These are phyloP conservation scores for Cantharis flavilabris DNA, from an alignment of 2,888 invertebrate species.

Conservation along the genomic window DNA sequence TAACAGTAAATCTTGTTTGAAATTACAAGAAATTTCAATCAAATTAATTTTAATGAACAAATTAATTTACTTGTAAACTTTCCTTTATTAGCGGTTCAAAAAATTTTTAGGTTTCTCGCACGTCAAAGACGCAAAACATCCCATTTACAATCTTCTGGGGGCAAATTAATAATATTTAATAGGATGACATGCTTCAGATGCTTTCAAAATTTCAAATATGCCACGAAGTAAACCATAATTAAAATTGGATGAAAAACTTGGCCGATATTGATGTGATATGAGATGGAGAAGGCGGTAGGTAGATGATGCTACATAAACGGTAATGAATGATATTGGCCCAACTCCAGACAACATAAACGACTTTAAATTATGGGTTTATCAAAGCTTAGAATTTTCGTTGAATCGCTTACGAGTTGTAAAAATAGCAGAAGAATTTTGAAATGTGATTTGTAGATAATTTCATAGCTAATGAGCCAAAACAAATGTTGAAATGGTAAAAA, in stretches of 20 bases:
- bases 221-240: neutral
- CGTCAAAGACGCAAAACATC: neutral
- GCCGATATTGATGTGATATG: constrained; percentile 15
- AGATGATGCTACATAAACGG: constrained; percentile 12
- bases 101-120: neutral
- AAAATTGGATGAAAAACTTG: constrained; percentile 2
- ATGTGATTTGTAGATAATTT: constrained; percentile 1
- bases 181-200: neutral
- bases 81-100: neutral
- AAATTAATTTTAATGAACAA: neutral
- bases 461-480: neutral
- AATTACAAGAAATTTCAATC: neutral
- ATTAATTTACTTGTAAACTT: neutral
- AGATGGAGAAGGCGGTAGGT: constrained; percentile 18
- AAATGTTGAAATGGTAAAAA: neutral
- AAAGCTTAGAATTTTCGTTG: constrained; percentile 1
- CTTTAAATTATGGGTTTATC: constrained; percentile 8
- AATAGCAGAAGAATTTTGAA: neutral
- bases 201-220: neutral
- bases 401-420: neutral
- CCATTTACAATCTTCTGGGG: neutral
- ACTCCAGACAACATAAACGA: constrained; percentile 7
- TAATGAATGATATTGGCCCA: constrained; percentile 15
- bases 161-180: neutral
- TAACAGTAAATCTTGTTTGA: neutral